phyloP scores from a whole-genome alignment of 1,140 invertebrate genomes.

The Diuraphis noxia region DNA sequence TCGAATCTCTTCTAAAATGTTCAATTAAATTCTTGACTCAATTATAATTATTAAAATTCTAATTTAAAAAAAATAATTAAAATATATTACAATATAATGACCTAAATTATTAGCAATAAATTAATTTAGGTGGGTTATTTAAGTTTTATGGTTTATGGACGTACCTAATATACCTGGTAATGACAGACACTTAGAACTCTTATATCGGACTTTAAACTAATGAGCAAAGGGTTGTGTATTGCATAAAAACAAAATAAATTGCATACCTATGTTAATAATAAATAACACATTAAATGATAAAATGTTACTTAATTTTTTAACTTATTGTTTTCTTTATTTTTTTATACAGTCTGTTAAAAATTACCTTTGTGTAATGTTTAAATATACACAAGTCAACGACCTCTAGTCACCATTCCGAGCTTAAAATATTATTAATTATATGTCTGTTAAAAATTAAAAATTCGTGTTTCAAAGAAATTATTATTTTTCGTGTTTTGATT shows the following conservation, averaged over 20 bases:
- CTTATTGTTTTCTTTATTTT: background rate
- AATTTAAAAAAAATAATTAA: no score
- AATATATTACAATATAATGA: no score
- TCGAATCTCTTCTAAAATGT: no score
- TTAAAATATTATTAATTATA: background rate
- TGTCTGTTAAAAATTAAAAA: background rate
- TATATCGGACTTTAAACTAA: no score
- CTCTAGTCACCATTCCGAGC: background rate
- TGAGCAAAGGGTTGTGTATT: no score
- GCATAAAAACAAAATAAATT: no score
- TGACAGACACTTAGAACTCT: no score
- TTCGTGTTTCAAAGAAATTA: background rate
- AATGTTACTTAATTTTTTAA: background rate
- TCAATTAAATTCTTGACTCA: no score
- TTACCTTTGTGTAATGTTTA: background rate
- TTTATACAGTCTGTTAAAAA: background rate
- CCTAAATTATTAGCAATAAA: no score
- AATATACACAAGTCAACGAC: background rate
- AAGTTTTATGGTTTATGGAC: background rate
- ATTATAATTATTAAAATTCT: no score
- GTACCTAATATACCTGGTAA: no score
- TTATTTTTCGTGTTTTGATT: background rate
- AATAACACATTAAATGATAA: background rate
- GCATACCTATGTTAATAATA: no score
- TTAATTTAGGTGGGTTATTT: background rate